Conservation (phyloP, 2,113 vertebrate genomes). For the Excalfactoria chinensis region DNA sequence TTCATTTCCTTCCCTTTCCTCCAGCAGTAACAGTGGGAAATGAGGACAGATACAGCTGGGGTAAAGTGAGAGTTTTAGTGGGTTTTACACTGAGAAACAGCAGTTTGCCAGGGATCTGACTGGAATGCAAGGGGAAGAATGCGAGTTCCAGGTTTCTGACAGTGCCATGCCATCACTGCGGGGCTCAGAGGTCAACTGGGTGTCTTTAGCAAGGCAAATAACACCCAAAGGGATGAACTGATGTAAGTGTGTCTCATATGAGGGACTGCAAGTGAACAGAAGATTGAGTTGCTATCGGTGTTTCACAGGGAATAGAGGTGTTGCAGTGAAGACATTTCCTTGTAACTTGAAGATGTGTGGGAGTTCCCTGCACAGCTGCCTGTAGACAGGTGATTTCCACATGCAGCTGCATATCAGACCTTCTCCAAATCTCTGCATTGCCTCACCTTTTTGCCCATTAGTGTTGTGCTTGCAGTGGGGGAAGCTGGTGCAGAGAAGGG, state of each 20-base stretch:
- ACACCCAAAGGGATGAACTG: not conserved
- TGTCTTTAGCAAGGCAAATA: accelerated
- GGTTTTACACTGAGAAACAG: not conserved
- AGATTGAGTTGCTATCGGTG: accelerated
- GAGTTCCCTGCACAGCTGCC: not conserved
- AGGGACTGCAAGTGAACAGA: not conserved
- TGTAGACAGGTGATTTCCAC: not conserved
- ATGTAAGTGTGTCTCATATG: not conserved
- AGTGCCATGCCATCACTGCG: not conserved
- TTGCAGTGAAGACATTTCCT: not conserved
- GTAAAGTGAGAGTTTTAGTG: accelerated
- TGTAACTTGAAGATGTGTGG: not conserved
- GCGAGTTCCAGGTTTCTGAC: not conserved
- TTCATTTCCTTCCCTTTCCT: not conserved
- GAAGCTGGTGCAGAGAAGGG: not conserved
- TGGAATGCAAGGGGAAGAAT: not conserved
- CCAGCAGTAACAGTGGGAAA: accelerated
- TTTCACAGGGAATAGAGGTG: not conserved
- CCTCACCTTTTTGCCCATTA: not conserved
- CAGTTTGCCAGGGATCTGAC: not conserved
- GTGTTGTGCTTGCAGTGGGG: not conserved
- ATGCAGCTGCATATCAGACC: not conserved
- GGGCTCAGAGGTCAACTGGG: not conserved
- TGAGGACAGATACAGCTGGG: not conserved
- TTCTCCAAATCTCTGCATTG: not conserved